Evolutionary conservation across 2,888 invertebrate species (phyloP), one percentile per base, ranked within the genome.

Genomic region (Dione juno): DNA sequence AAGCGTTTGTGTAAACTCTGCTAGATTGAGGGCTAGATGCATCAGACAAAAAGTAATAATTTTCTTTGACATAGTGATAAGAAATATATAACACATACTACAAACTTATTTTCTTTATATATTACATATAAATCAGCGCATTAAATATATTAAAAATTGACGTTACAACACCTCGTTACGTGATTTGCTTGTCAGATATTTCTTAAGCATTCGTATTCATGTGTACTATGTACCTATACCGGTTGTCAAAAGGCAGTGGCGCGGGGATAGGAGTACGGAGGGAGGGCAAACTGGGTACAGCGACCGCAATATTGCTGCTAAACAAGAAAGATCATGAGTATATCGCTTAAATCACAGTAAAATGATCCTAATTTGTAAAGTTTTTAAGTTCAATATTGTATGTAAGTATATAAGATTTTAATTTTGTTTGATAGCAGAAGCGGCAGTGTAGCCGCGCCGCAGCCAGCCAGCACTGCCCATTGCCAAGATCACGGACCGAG

Each of bases 401-500:
- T 68, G 69, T 5, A n/a, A 21, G 11, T 28, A 5, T 5, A 7
- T n/a, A 53, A 63, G 57, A 50, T 45, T 40, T 71, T 63, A 45
- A 71, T 71, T 41, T 65, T 59, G 43, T 69, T 64, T 37, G 65
- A 41, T 50, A 63, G 11, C 40, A 43, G 21, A 67, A 68, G 71
- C 59, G 70, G 50, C 75, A 75, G 77, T 77, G 83, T 84, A 83
- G 86, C 86, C 84, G 84, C 83, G 81, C 82, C 83, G 77, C 75
- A 78, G 79, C 75, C 88, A 86, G 85, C 88, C 86, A 88, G 87
- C 93, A 94, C 90, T 94, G 94, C 94, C 89, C 94, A 94, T 92
- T 94, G 94, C 94, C 94, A 94, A 94, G 94, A 94, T 94, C 94
- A 94, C 91, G 94, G 94, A 86, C 91, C 85, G 89, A 86, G 88